A percentile compares a stretch with the other conserved stretches of the same genome.
These are phyloP conservation scores for Xanthorhoe designata DNA, from an alignment of 2,888 invertebrate genomes.

Conservation along the genomic window DNA sequence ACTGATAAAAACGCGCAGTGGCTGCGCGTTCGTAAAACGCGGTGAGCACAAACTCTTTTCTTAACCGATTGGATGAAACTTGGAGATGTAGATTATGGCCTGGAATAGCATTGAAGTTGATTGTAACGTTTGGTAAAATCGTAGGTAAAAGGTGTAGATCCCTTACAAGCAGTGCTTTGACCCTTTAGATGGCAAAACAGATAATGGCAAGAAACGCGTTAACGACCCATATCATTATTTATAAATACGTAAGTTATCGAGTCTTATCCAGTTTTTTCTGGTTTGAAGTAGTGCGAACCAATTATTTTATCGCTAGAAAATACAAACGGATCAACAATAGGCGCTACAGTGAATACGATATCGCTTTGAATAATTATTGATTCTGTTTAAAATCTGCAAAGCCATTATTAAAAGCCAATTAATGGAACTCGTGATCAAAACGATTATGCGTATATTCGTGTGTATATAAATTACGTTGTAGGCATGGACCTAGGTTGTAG, in stretches of 20 bases:
- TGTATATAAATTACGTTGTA: constrained; percentile 22
- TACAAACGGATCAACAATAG: constrained; percentile 58
- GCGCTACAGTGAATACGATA: constrained; percentile 57
- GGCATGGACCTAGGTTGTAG: neutral
- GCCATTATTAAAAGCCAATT: constrained; percentile 33
- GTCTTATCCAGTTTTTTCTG: constrained; percentile 15
- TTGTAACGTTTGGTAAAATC: too few species aligned
- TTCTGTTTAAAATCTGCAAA: constrained; percentile 51
- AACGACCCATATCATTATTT: too few species aligned
- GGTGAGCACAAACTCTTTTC: too few species aligned
- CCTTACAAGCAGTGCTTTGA: too few species aligned
- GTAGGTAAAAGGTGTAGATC: too few species aligned
- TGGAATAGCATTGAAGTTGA: too few species aligned
- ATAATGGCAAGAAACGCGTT: too few species aligned
- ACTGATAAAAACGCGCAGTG: too few species aligned
- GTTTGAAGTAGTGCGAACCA: constrained; percentile 28
- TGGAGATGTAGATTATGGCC: too few species aligned
- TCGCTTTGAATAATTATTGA: constrained; percentile 67
- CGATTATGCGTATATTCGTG: constrained; percentile 19
- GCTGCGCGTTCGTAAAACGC: too few species aligned
- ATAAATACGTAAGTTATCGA: neutral
- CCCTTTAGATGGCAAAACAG: too few species aligned
- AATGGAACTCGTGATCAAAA: constrained; percentile 33
- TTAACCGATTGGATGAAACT: too few species aligned
- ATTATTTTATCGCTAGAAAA: constrained; percentile 57